These are phyloP conservation scores for Chromobotia macracanthus DNA, from an alignment of 2,797 vertebrate species.

Conservation along the genomic window DNA sequence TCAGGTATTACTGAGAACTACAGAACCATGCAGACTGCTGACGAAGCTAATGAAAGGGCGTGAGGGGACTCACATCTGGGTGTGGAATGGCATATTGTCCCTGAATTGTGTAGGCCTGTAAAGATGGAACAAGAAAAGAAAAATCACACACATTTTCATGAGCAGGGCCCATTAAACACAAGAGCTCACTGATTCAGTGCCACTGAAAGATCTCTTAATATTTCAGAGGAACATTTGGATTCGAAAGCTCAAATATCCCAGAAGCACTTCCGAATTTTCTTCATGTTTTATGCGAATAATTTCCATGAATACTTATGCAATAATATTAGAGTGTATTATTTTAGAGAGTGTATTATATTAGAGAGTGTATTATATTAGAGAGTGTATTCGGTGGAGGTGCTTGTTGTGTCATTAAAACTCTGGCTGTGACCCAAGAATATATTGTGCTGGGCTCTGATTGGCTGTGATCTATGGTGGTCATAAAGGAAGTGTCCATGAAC, in stretches of 20 bases:
- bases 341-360: background rate
- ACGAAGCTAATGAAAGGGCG: conserved; percentile 49
- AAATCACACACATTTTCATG: conserved; percentile 42
- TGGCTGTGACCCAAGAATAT: too few relatives aligned
- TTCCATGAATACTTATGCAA: background rate
- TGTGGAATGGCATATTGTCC: conserved; percentile 99
- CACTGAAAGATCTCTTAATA: conserved; percentile 31
- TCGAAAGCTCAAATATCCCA: conserved; percentile 21
- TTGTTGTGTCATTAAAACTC: too few relatives aligned
- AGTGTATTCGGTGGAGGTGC: too few relatives aligned
- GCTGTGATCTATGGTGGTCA: too few relatives aligned
- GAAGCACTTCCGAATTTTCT: background rate
- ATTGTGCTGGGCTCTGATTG: too few relatives aligned
- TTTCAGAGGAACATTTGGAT: conserved; percentile 28
- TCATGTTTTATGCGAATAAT: conserved; percentile 20
- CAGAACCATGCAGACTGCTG: conserved; percentile 77
- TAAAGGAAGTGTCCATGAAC: background rate
- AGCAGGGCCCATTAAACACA: conserved; percentile 44
- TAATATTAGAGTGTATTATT: conserved; percentile 13
- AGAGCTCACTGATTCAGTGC: conserved; percentile 19
- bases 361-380: too few relatives aligned
- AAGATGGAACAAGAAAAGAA: conserved; percentile 55
- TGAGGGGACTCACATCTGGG: conserved; percentile 93
- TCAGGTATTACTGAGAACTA: conserved; percentile 63
- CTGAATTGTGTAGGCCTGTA: conserved; percentile 99